These are phyloP conservation scores for Danaus chrysippus DNA, from an alignment of 2,888 invertebrate species.

Conservation along the genomic window DNA sequence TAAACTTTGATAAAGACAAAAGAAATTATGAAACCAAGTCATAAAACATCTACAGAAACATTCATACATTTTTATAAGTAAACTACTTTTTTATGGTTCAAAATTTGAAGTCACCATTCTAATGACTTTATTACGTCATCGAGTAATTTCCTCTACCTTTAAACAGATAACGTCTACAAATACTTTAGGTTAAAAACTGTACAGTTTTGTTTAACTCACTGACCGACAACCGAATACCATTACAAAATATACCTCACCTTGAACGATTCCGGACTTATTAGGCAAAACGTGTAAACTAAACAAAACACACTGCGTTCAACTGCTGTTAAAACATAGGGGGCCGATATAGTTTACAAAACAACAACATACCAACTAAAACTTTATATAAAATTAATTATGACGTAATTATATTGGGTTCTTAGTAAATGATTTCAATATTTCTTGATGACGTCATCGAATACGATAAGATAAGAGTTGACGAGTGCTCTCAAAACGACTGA, in stretches of 20 bases:
- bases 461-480: conserved; percentile 59
- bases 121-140: too few relatives aligned
- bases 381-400: conserved; percentile 14
- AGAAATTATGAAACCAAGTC: too few relatives aligned
- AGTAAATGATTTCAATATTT: conserved; percentile 6
- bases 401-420: not conserved
- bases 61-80: too few relatives aligned
- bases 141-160: too few relatives aligned
- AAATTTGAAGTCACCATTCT: too few relatives aligned
- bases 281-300: conserved; percentile 13
- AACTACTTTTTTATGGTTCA: too few relatives aligned
- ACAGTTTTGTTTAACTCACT: conserved; percentile 1
- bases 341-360: conserved; percentile 15
- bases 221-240: conserved; percentile 20
- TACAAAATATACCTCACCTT: conserved; percentile 28
- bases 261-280: conserved; percentile 14
- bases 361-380: conserved; percentile 14
- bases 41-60: too few relatives aligned
- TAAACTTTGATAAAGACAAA: too few relatives aligned
- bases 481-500: conserved; percentile 50
- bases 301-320: conserved; percentile 12
- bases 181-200: not conserved
- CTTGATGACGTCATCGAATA: conserved; percentile 63
- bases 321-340: not conserved
- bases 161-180: not conserved